A percentile compares a stretch with the other conserved stretches of the same genome.
phyloP scores from a whole-genome alignment of 2,888 invertebrate species.

The Hirudinaria manillensis region DNA sequence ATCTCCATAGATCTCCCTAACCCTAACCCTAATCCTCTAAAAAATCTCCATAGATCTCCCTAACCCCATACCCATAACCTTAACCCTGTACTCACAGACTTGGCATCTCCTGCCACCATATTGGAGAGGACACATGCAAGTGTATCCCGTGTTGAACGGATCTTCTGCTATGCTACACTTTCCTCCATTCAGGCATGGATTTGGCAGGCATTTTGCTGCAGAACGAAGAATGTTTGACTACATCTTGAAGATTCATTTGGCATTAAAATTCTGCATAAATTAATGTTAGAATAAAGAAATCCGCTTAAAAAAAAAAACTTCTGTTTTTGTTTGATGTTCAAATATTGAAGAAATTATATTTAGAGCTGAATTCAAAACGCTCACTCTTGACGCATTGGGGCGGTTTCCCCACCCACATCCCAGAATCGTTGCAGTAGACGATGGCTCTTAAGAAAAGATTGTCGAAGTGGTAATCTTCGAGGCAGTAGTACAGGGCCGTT shows the following conservation, averaged over 20 bases:
- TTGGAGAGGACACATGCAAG: conserved; percentile 5
- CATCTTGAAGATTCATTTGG: no score
- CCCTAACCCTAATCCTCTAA: neutral
- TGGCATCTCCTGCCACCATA: conserved; percentile 23
- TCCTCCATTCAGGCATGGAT: conserved; percentile 26
- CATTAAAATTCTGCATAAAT: no score
- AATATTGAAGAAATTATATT: no score
- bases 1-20: neutral
- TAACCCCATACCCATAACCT: neutral
- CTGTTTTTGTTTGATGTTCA: no score
- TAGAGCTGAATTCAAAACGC: no score
- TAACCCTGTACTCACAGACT: conserved; percentile 7
- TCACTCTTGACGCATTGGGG: neutral
- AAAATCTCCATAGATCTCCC: neutral
- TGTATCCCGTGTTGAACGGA: conserved; percentile 16
- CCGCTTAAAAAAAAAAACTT: no score
- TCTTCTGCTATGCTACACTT: conserved; percentile 21
- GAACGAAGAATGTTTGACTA: no score
- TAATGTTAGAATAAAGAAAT: no score
- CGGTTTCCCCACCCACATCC: neutral
- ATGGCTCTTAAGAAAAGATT: neutral
- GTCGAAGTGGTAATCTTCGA: neutral
- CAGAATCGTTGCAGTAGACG: neutral
- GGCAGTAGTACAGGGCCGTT: neutral
- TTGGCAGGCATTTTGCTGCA: neutral